These are phyloP conservation scores for Anser brachyrhynchus DNA, from an alignment of 2,113 vertebrate genomes.

Conservation along the genomic window DNA sequence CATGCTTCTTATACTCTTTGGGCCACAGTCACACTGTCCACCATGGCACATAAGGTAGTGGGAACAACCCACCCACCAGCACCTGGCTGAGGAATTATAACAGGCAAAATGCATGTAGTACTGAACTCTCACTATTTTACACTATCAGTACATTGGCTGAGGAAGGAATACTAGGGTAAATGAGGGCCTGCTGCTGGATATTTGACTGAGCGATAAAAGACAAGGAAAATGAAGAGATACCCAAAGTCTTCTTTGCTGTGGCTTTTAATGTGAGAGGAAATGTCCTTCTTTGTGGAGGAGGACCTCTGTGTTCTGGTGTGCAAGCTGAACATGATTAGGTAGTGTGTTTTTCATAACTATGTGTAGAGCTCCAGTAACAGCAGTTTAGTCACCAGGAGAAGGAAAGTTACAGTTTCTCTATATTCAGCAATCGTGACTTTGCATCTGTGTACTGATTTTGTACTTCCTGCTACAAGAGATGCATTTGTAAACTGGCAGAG, in stretches of 20 bases:
- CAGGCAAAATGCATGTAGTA: neutral
- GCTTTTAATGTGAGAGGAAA: neutral
- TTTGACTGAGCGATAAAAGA: neutral
- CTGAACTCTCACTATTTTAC: neutral
- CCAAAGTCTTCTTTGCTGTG: neutral
- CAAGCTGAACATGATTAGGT: neutral
- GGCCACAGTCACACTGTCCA: neutral
- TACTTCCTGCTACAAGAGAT: neutral
- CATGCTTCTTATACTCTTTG: neutral
- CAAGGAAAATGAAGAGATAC: neutral
- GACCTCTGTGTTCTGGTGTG: neutral
- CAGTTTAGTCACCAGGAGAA: neutral
- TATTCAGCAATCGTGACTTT: neutral
- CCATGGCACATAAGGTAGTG: neutral
- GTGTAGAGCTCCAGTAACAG: neutral
- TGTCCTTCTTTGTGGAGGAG: neutral
- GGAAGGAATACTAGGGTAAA: neutral
- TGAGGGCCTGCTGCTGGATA: neutral
- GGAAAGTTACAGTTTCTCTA: neutral
- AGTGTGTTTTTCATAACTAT: neutral
- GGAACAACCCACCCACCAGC: neutral
- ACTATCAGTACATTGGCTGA: neutral
- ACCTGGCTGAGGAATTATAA: neutral
- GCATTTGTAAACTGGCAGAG: neutral
- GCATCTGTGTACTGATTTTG: neutral